phyloP scores from a whole-genome alignment of 2,888 invertebrate species.

The Drosophila mettleri region DNA sequence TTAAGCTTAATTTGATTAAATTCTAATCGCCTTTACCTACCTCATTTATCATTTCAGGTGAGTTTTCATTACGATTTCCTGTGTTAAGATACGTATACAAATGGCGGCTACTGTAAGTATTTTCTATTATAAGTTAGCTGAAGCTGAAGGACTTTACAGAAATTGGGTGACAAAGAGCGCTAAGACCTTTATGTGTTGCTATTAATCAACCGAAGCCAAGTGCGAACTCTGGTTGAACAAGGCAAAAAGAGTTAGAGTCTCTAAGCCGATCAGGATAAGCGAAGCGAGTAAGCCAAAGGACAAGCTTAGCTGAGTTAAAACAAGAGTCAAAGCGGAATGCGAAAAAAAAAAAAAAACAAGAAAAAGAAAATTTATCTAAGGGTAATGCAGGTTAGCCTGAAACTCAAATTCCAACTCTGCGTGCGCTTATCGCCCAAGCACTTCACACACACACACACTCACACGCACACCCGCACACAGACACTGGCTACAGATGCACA shows the following conservation, averaged over 20 bases:
- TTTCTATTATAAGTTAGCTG: slow-evolving; percentile 19
- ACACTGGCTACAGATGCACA: slow-evolving; percentile 8
- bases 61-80: slow-evolving; percentile 42
- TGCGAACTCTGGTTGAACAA: slow-evolving; percentile 1
- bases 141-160: slow-evolving; percentile 20
- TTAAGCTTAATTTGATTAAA: neutral
- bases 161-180: slow-evolving; percentile 14
- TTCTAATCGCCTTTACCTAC: slow-evolving; percentile 31
- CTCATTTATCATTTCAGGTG: slow-evolving; percentile 60
- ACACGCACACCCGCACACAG: neutral
- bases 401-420: slow-evolving; percentile 12
- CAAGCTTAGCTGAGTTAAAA: slow-evolving; percentile 5
- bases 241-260: slow-evolving; percentile 10
- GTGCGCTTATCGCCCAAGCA: slow-evolving; percentile 24
- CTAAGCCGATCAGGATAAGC: slow-evolving; percentile 34
- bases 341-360: too few species aligned
- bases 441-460: slow-evolving; percentile 1
- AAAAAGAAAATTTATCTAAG: slow-evolving; percentile 25
- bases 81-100: slow-evolving; percentile 27
- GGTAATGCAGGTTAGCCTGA: slow-evolving; percentile 30
- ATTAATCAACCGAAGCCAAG: slow-evolving; percentile 12
- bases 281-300: slow-evolving; percentile 16
- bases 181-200: neutral
- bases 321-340: slow-evolving; percentile 9
- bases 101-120: slow-evolving; percentile 69